Percentiles rank a stretch among this genome's conserved stretches.
phyloP scores from a whole-genome alignment of 2,888 invertebrate genomes.

The Ochropleura leucogaster region DNA sequence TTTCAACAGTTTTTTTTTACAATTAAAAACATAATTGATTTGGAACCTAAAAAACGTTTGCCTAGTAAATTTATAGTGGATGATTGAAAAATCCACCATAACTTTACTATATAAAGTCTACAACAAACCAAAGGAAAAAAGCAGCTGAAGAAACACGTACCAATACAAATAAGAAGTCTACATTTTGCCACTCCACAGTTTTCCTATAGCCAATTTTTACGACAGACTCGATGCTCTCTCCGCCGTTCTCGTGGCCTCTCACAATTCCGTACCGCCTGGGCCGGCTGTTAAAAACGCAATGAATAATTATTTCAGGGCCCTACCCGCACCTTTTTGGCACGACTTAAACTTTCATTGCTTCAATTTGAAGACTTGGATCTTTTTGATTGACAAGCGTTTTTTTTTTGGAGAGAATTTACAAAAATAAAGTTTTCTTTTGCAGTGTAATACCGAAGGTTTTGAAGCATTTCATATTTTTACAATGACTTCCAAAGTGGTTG shows the following conservation, averaged over 20 bases:
- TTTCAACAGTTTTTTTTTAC: background rate
- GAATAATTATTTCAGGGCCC: slow-evolving; percentile 86
- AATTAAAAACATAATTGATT: background rate
- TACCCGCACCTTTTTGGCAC: slow-evolving; percentile 58
- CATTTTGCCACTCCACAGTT: slow-evolving; percentile 72
- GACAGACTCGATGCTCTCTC: slow-evolving; percentile 83
- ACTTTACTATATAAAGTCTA: too few relatives aligned
- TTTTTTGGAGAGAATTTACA: background rate
- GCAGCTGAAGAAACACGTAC: background rate
- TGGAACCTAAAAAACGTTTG: background rate
- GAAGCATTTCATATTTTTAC: too few relatives aligned
- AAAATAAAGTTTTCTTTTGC: background rate
- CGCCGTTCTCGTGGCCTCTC: slow-evolving; percentile 82
- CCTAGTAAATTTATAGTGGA: too few relatives aligned
- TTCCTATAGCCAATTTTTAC: slow-evolving; percentile 82
- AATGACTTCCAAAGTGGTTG: too few relatives aligned
- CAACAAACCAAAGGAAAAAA: background rate
- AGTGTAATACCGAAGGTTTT: background rate
- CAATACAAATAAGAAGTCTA: background rate
- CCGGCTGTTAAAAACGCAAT: slow-evolving; percentile 89
- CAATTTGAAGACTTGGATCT: slow-evolving; percentile 38
- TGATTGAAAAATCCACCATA: too few relatives aligned
- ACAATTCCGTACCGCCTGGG: slow-evolving; percentile 85
- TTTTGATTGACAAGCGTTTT: slow-evolving; percentile 53
- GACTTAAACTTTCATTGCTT: slow-evolving; percentile 57